Percentiles rank a stretch among this genome's conserved stretches.
Evolutionary conservation across 2,113 vertebrate genomes (phyloP).

Genomic region (Leptocoma aspasia): DNA sequence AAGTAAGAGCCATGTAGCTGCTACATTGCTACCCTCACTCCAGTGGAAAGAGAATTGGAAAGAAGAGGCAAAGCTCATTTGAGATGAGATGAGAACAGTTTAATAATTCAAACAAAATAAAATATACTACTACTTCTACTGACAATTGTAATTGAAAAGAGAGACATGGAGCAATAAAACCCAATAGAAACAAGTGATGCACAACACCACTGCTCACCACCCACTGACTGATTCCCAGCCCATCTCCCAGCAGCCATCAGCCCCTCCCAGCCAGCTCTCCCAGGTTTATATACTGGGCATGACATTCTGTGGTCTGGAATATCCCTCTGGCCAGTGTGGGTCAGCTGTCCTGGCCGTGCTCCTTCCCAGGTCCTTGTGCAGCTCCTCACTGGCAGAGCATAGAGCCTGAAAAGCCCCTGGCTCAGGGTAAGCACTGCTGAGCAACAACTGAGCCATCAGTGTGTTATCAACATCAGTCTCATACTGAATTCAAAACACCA

Average conservation of each 20-base stretch:
- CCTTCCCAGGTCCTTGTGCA: neutral
- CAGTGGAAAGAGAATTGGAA: neutral
- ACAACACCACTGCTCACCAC: neutral
- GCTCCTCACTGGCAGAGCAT: neutral
- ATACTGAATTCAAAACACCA: neutral
- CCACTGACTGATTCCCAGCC: neutral
- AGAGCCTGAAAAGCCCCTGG: neutral
- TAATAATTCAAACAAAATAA: neutral
- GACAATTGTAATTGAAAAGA: neutral
- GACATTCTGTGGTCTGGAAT: rapidly evolving
- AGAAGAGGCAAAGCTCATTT: neutral
- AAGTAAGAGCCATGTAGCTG: neutral
- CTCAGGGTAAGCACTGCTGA: neutral
- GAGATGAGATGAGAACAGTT: neutral
- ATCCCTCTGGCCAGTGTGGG: rapidly evolving
- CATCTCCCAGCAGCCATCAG: rapidly evolving
- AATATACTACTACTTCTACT: neutral
- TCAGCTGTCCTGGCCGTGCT: neutral
- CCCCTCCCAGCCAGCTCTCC: neutral
- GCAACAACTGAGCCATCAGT: neutral
- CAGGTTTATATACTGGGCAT: neutral
- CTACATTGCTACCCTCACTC: neutral
- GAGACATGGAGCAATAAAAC: neutral
- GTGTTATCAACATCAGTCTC: neutral
- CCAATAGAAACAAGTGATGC: neutral